Evolutionary conservation across 2,888 invertebrate species (phyloP).

Genomic region (Aradus depressus): DNA sequence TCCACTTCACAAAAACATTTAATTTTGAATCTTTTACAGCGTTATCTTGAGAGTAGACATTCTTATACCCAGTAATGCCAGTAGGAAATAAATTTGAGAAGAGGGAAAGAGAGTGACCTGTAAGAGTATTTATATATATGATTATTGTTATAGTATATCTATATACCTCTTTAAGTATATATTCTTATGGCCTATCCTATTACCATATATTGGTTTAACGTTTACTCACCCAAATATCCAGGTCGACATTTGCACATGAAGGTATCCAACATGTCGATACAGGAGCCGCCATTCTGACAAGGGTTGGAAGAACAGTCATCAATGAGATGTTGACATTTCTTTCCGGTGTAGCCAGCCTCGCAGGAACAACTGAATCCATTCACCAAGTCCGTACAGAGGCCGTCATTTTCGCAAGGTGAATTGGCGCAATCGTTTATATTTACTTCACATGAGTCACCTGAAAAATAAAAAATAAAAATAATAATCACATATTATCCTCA

Average conservation of each 20-base stretch:
- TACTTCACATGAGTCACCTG: constrained; percentile 64
- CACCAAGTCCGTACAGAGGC: constrained; percentile 78
- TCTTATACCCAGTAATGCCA: no score
- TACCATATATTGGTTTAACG: no score
- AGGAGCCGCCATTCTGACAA: constrained; percentile 85
- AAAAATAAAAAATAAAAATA: constrained; percentile 9
- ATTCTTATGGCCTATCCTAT: no score
- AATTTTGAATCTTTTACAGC: no score
- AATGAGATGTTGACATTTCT: constrained; percentile 82
- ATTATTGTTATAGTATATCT: no score
- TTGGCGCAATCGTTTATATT: constrained; percentile 85
- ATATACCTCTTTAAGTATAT: no score
- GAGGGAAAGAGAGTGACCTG: no score
- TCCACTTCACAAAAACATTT: background rate
- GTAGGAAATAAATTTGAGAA: no score
- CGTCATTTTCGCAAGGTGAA: constrained; percentile 84
- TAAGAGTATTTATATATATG: no score
- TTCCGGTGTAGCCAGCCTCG: constrained; percentile 88
- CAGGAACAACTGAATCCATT: constrained; percentile 79
- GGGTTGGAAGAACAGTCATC: constrained; percentile 84
- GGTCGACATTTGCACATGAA: constrained; percentile 88
- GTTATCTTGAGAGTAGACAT: no score
- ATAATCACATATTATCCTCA: no score
- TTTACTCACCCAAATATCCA: constrained; percentile 61
- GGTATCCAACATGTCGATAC: constrained; percentile 76